Base-by-base conservation (phyloP, 1,140 invertebrate species). In the Calliphora vicina region DNA sequence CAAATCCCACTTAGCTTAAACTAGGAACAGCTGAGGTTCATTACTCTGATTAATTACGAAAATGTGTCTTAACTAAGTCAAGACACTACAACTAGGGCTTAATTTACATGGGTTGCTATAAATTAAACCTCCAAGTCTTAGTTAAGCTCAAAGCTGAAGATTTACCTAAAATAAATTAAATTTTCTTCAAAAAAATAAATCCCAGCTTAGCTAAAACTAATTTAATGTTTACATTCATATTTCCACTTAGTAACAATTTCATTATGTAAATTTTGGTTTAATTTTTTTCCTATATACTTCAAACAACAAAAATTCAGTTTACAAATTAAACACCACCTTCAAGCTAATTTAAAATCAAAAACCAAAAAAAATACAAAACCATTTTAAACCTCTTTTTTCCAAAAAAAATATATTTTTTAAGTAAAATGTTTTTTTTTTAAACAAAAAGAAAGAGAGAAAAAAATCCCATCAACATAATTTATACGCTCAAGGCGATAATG, bases 391-490 rank as follows among this genome's bases (percentile, higher is more conserved):
- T 23, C 25, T 67, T 20, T 67, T 20, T 25, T 6, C 0, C 0
- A 57, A 67, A 23, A 67, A 67, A 23, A 25, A 20, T 5, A 2
- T 67, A 20, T 67, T 67, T n/a, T n/a, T 67, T 67, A 67, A 67
- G 61, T 67, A 67, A 67, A 67, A 67, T 23, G n/a, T 23, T 50
- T 50, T 67, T 1, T 29, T 29, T n/a, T 23, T n/a, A 67, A 67
- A 13, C 20, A 67, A 17, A 67, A 67, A 8, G 25, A 25, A 20
- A 25, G 12, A 50, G 61, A 76, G 42, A 82, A 81, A 82, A 74
- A 86, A 87, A 89, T 85, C 87, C 86, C 88, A 89, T 89, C 88
- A 89, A 85, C 88, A 89, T 89, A 89, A 89, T 89, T 87, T 88
- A 88, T 88, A 86, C 82, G 86, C 88, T 89, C 82, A 86, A 85